These are phyloP conservation scores for Thecocarcelia acutangulata DNA, from an alignment of 2,888 invertebrate species.

Conservation along the genomic window DNA sequence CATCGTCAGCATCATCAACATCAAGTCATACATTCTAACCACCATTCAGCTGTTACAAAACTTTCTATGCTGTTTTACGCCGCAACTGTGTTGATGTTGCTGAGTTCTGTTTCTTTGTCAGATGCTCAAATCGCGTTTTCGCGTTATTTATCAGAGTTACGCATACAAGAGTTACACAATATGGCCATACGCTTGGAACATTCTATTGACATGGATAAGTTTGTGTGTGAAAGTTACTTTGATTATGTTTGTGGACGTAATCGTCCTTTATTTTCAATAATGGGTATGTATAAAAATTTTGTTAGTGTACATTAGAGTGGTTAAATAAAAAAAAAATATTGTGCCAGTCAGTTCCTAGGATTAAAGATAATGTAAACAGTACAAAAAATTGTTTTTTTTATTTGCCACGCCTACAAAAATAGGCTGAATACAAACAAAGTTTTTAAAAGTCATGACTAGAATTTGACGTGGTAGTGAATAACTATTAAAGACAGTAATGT, in stretches of 20 bases:
- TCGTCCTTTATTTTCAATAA: constrained; percentile 77
- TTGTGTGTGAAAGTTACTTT: constrained; percentile 77
- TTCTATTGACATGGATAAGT: constrained; percentile 76
- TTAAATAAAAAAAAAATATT: too few species aligned
- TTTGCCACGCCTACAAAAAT: too few species aligned
- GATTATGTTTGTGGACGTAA: constrained; percentile 79
- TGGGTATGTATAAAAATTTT: constrained; percentile 76
- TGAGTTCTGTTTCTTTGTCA: constrained; percentile 35
- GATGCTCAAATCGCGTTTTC: constrained; percentile 74
- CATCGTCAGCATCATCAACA: constrained; percentile 43
- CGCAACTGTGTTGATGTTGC: constrained; percentile 20
- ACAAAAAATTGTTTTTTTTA: too few species aligned
- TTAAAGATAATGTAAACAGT: too few species aligned
- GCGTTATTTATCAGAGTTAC: constrained; percentile 75
- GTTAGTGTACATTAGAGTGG: too few species aligned
- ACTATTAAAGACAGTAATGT: too few species aligned
- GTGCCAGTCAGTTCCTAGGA: too few species aligned
- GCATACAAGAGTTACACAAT: constrained; percentile 75
- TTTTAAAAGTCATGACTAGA: too few species aligned
- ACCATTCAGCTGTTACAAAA: constrained; percentile 55
- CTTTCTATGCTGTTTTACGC: constrained; percentile 59
- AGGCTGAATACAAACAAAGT: too few species aligned
- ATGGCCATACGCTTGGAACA: constrained; percentile 75
- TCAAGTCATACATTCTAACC: constrained; percentile 52
- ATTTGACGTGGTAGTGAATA: too few species aligned